These are phyloP conservation scores for Pentamera pediparva DNA, from an alignment of 53 echinoderm and acorn worm genomes.

Conservation along the genomic window DNA sequence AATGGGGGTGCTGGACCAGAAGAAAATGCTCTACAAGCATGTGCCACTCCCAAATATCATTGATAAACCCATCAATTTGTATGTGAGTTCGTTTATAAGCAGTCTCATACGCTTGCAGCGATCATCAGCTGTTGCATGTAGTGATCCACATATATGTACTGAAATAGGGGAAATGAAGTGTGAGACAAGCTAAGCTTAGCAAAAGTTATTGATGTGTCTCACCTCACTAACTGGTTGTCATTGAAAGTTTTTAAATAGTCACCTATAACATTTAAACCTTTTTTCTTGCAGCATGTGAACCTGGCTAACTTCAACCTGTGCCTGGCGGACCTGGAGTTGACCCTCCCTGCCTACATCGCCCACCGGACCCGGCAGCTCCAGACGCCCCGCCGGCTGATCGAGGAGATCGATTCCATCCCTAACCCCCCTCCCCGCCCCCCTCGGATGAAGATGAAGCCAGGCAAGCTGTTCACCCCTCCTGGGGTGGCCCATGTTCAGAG, in stretches of 20 bases:
- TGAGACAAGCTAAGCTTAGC: too few relatives aligned
- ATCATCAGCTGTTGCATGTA: too few relatives aligned
- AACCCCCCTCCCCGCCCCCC: slow-evolving; percentile 72
- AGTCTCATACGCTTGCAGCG: too few relatives aligned
- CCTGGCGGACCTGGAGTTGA: slow-evolving; percentile 82
- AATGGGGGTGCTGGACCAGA: too few relatives aligned
- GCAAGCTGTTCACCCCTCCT: slow-evolving; percentile 73
- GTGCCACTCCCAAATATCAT: too few relatives aligned
- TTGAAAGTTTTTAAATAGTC: neutral
- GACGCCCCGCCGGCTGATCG: slow-evolving; percentile 87
- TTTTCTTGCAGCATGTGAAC: slow-evolving; percentile 71
- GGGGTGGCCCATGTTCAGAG: slow-evolving; percentile 60
- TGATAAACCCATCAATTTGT: too few relatives aligned
- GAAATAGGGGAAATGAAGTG: too few relatives aligned
- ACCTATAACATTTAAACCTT: too few relatives aligned
- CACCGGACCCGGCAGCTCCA: slow-evolving; percentile 89
- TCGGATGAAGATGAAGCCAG: slow-evolving; percentile 89
- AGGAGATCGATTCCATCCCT: slow-evolving; percentile 93
- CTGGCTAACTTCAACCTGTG: slow-evolving; percentile 75
- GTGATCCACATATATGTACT: too few relatives aligned
- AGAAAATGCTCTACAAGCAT: too few relatives aligned
- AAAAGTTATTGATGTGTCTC: neutral
- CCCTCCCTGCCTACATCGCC: slow-evolving; percentile 83
- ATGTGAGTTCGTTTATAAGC: too few relatives aligned
- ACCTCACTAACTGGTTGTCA: neutral